These are phyloP conservation scores for Hypsopygia costalis DNA, from an alignment of 2,888 invertebrate species.

Conservation along the genomic window DNA sequence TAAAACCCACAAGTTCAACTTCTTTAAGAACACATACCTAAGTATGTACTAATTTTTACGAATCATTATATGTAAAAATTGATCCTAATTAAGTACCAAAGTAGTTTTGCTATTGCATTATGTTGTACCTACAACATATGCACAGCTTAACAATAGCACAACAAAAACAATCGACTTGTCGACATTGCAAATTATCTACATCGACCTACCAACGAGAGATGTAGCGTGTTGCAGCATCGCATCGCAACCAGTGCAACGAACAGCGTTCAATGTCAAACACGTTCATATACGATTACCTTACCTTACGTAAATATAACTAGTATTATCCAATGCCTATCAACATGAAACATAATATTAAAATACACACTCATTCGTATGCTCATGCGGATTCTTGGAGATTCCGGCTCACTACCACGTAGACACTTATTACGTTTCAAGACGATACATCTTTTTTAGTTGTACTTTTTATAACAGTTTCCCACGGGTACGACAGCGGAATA, in stretches of 20 bases:
- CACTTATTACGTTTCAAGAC: constrained; percentile 51
- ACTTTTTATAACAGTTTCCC: constrained; percentile 60
- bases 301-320: constrained; percentile 30
- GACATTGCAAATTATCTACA: background rate
- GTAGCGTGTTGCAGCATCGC: background rate
- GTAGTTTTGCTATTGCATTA: too few species aligned
- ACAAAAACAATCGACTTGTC: background rate
- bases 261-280: constrained; percentile 1
- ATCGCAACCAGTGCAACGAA: background rate
- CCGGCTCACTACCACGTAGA: constrained; percentile 58
- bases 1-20: too few species aligned
- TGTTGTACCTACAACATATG: too few species aligned
- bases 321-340: constrained; percentile 35
- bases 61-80: too few species aligned
- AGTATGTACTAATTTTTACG: too few species aligned
- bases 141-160: background rate
- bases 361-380: constrained; percentile 32
- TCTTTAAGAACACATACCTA: too few species aligned
- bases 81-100: too few species aligned
- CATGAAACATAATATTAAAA: constrained; percentile 11
- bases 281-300: constrained; percentile 22
- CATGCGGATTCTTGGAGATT: constrained; percentile 63
- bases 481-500: constrained; percentile 55
- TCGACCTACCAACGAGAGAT: background rate
- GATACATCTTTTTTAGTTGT: constrained; percentile 43